A percentile compares a stretch with the other conserved stretches of the same genome.
phyloP scores from a whole-genome alignment of 2,113 vertebrate species.

The Channa maculata region DNA sequence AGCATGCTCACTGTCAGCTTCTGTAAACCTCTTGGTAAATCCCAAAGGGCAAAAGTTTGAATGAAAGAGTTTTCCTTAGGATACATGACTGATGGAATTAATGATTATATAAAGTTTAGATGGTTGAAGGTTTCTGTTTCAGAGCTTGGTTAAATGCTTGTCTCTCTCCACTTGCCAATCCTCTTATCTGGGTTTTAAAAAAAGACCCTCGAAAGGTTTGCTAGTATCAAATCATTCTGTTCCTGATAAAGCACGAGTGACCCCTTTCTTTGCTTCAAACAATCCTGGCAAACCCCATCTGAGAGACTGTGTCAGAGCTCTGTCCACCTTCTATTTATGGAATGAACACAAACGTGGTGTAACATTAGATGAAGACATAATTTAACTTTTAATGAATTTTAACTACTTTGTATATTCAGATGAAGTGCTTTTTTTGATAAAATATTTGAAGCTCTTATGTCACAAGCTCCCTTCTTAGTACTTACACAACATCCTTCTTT shows the following conservation, averaged over 20 bases:
- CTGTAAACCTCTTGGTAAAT: background rate
- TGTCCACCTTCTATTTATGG: constrained; percentile 27
- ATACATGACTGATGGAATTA: background rate
- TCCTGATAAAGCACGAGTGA: constrained; percentile 59
- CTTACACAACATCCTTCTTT: too few species aligned
- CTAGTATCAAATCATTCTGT: constrained; percentile 49
- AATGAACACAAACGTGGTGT: background rate
- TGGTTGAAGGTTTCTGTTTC: background rate
- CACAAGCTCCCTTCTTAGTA: too few species aligned
- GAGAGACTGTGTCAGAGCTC: constrained; percentile 14
- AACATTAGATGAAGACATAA: background rate
- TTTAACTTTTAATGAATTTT: too few species aligned
- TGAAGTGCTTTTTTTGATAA: too few species aligned
- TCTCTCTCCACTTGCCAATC: constrained; percentile 45
- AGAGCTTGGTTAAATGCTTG: constrained; percentile 28
- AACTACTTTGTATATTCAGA: too few species aligned
- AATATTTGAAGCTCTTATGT: too few species aligned
- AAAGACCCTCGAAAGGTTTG: constrained; percentile 64
- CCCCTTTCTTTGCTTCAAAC: constrained; percentile 48
- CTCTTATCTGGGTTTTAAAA: constrained; percentile 73
- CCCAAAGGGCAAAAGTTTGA: background rate
- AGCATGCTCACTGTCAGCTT: background rate
- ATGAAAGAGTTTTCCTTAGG: background rate
- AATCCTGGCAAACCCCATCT: background rate
- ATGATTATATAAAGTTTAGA: background rate